A percentile compares a stretch with the other conserved stretches of the same genome.
phyloP scores from a whole-genome alignment of 2,113 vertebrate species.

The Labrus mixtus region DNA sequence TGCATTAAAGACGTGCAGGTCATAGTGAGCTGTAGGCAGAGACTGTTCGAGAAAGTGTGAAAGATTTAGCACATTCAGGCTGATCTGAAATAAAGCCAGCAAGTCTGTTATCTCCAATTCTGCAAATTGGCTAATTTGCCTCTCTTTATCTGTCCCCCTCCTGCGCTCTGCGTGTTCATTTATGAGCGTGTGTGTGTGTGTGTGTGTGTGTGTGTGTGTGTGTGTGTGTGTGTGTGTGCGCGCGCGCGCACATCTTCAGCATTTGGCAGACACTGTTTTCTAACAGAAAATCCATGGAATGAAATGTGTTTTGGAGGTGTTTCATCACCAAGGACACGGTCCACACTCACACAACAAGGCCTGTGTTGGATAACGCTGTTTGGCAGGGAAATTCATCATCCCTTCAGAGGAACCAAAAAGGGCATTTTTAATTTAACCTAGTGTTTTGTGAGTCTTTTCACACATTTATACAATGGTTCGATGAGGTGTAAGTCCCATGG shows the following conservation, averaged over 20 bases:
- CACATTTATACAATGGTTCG: neutral
- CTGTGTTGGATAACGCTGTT: slow-evolving; percentile 26
- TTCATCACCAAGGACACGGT: slow-evolving; percentile 50
- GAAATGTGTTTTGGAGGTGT: slow-evolving; percentile 63
- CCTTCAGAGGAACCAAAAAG: neutral
- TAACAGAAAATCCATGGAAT: slow-evolving; percentile 3
- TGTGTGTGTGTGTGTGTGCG: slow-evolving; percentile 1
- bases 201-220: slow-evolving; percentile 4
- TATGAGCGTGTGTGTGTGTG: slow-evolving; percentile 1
- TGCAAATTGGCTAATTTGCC: slow-evolving; percentile 70
- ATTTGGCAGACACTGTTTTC: slow-evolving; percentile 33
- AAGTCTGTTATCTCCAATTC: slow-evolving; percentile 55
- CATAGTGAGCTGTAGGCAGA: slow-evolving; percentile 37
- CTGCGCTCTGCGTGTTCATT: slow-evolving; percentile 23
- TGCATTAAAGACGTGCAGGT: slow-evolving; percentile 41
- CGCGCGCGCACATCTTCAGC: slow-evolving; percentile 28
- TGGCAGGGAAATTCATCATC: slow-evolving; percentile 13
- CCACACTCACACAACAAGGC: neutral
- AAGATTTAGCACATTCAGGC: slow-evolving; percentile 52
- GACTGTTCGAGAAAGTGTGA: slow-evolving; percentile 58
- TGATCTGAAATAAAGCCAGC: slow-evolving; percentile 61
- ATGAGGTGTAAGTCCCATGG: neutral
- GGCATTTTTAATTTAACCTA: neutral
- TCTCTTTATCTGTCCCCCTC: slow-evolving; percentile 47
- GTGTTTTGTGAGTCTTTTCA: neutral